Conservation (phyloP, 2,888 invertebrate species). For the Augochlorella aurata region DNA sequence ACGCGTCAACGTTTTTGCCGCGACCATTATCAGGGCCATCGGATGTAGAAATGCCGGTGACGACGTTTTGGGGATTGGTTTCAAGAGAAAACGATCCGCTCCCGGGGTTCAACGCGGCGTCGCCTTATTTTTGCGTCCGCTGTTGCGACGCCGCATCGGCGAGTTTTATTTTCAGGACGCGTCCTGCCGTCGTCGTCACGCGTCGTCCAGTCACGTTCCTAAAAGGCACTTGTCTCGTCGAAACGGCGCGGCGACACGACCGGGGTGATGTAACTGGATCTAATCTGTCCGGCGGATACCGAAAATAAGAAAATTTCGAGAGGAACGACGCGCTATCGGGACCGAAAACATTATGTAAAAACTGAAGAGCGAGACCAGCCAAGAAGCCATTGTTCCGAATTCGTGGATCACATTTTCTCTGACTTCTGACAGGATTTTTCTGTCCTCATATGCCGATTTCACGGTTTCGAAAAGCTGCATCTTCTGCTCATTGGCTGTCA, state of each 20-base stretch:
- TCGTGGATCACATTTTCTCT: not conserved
- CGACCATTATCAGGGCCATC: slow-evolving; percentile 40
- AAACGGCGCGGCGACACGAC: slow-evolving; percentile 52
- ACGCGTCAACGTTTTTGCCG: slow-evolving; percentile 30
- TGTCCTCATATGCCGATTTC: not conserved
- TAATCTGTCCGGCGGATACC: slow-evolving; percentile 32
- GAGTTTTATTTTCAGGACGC: slow-evolving; percentile 55
- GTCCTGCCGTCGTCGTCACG: slow-evolving; percentile 38
- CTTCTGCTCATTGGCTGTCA: not conserved
- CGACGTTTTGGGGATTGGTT: slow-evolving; percentile 8
- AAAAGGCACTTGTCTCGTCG: slow-evolving; percentile 60
- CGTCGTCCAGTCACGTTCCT: slow-evolving; percentile 63
- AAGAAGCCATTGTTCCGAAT: not conserved
- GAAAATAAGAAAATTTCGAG: slow-evolving; percentile 56
- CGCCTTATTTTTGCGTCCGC: slow-evolving; percentile 34
- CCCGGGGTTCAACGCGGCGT: slow-evolving; percentile 16
- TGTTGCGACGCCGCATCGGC: not conserved
- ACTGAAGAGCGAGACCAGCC: not conserved
- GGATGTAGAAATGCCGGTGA: slow-evolving; percentile 39
- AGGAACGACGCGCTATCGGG: not conserved
- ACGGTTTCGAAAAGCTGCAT: not conserved
- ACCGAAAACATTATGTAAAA: not conserved
- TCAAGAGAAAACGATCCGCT: slow-evolving; percentile 13
- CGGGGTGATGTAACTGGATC: slow-evolving; percentile 36
- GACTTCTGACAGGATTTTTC: not conserved